phyloP scores from a whole-genome alignment of 2,113 vertebrate genomes.

The Crotalus viridis region DNA sequence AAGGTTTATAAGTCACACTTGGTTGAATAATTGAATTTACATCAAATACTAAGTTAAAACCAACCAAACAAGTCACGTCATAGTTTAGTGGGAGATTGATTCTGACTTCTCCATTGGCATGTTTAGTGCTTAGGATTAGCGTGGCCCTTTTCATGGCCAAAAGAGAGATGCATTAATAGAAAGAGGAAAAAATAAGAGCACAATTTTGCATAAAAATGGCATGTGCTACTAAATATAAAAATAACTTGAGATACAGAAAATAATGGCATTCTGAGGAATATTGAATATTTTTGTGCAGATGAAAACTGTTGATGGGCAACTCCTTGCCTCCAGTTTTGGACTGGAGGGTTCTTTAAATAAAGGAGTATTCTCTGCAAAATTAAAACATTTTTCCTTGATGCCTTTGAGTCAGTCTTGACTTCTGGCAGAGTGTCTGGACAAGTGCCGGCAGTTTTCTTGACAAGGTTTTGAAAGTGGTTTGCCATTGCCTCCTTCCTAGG shows the following conservation, averaged over 20 bases:
- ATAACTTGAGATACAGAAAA: not conserved
- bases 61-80: not conserved
- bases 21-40: not conserved
- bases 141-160: not conserved
- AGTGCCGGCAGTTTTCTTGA: not conserved
- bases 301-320: not conserved
- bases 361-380: not conserved
- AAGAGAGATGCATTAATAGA: not conserved
- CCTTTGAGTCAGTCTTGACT: not conserved
- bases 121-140: not conserved
- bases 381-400: not conserved
- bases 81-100: not conserved
- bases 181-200: not conserved
- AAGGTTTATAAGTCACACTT: not conserved
- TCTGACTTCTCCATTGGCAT: not conserved
- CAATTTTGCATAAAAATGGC: not conserved
- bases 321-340: not conserved
- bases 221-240: not conserved
- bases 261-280: not conserved
- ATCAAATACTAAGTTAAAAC: not conserved
- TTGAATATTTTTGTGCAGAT: not conserved
- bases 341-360: not conserved
- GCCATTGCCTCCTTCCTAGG: not conserved
- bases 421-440: not conserved
- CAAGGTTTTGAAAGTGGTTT: not conserved